Conservation (phyloP, 1,140 invertebrate genomes). For the Leptestheria dahalacensis region DNA sequence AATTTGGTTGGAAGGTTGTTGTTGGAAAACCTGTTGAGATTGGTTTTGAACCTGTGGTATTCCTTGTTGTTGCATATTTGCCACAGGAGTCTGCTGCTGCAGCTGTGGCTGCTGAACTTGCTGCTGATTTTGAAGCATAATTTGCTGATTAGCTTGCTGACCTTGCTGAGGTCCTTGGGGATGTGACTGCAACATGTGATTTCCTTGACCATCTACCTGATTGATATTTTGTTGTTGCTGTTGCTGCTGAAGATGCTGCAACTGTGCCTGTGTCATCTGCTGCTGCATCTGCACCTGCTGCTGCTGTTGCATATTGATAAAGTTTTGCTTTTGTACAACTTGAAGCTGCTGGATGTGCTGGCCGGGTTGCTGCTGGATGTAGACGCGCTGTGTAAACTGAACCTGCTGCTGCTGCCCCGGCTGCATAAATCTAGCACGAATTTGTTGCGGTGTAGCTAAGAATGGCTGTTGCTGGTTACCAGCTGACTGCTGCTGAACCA, state of each 20-base stretch:
- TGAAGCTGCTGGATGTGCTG: conserved; percentile 23
- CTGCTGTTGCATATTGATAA: conserved; percentile 14
- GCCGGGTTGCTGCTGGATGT: conserved; percentile 14
- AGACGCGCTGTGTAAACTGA: conserved; percentile 26
- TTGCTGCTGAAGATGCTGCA: conserved; percentile 23
- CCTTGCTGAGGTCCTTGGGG: conserved; percentile 34
- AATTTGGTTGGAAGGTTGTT: conserved; percentile 22
- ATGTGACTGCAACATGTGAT: conserved; percentile 24
- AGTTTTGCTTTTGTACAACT: conserved; percentile 15
- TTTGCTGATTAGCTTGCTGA: conserved; percentile 32
- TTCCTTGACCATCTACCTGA: not conserved
- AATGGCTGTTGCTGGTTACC: too few species aligned
- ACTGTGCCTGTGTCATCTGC: conserved; percentile 18
- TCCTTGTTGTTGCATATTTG: conserved; percentile 21
- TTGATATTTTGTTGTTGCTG: not conserved
- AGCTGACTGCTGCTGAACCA: too few species aligned
- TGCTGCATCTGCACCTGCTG: conserved; percentile 14
- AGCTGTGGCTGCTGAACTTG: conserved; percentile 35
- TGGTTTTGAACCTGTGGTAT: conserved; percentile 15
- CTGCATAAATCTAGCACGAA: conserved; percentile 24
- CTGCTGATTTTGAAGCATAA: conserved; percentile 31
- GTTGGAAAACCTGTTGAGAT: conserved; percentile 19
- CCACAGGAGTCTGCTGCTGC: conserved; percentile 30
- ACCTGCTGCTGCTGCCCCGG: conserved; percentile 26
- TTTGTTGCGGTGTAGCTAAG: too few species aligned